These are phyloP conservation scores for Gymnocheta viridis DNA, from an alignment of 2,888 invertebrate species.

Conservation along the genomic window DNA sequence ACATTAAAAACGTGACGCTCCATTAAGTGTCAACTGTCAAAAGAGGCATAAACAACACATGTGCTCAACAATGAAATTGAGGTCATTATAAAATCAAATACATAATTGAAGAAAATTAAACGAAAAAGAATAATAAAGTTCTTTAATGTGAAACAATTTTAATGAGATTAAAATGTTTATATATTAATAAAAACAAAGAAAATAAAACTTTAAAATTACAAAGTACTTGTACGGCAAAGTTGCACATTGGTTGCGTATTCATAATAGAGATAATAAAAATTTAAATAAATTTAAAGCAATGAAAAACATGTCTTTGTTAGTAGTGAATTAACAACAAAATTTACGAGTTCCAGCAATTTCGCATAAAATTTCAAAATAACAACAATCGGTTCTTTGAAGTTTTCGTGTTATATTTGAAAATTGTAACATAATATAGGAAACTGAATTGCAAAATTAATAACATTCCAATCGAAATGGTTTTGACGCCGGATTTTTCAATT, in stretches of 20 bases:
- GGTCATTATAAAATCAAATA: slow-evolving; percentile 67
- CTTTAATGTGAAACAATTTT: slow-evolving; percentile 33
- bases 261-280: not conserved
- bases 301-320: not conserved
- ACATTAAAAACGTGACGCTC: slow-evolving; percentile 69
- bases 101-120: slow-evolving; percentile 58
- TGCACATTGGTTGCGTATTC: not conserved
- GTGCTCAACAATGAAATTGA: slow-evolving; percentile 66
- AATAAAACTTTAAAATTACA: not conserved
- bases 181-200: not conserved
- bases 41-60: slow-evolving; percentile 58
- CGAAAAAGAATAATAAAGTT: slow-evolving; percentile 37
- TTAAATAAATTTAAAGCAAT: not conserved
- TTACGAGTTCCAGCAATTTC: not conserved
- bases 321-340: not conserved
- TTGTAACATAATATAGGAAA: no score
- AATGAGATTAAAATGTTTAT: slow-evolving; percentile 17
- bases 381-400: no score
- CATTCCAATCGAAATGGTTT: no score
- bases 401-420: no score
- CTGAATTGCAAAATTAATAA: no score
- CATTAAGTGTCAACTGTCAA: slow-evolving; percentile 70
- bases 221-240: not conserved
- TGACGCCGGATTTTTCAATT: no score
- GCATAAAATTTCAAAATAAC: no score